Evolutionary conservation across 2,888 invertebrate genomes (phyloP).

Genomic region (Elmis aenea): DNA sequence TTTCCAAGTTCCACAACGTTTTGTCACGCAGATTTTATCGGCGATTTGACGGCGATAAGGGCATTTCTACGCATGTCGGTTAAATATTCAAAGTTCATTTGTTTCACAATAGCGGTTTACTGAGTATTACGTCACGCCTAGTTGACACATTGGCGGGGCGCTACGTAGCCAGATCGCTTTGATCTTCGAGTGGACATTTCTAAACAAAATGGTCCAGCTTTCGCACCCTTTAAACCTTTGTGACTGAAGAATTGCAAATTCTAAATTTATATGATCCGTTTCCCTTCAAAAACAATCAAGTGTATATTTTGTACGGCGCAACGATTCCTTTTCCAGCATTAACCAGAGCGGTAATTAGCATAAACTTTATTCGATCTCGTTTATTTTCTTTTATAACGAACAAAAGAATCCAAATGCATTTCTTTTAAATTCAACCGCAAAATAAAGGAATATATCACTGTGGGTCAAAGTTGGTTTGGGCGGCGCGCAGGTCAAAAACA

Average conservation of each 20-base stretch:
- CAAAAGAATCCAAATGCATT: no score
- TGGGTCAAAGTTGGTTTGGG: constrained; percentile 11
- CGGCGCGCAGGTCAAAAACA: constrained; percentile 9
- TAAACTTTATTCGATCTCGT: no score
- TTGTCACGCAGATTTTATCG: constrained; percentile 15
- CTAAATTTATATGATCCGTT: constrained; percentile 1
- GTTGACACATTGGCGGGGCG: no score
- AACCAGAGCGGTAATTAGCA: no score
- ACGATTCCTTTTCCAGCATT: no score
- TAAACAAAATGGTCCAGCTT: constrained; percentile 19
- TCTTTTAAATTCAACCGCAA: constrained; percentile 8
- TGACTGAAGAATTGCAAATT: constrained; percentile 17
- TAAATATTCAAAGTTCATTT: constrained; percentile 23
- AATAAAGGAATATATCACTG: constrained; percentile 13
- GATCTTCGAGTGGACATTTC: constrained; percentile 22
- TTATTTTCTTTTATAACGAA: no score
- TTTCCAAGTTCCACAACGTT: no score
- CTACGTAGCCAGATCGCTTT: constrained; percentile 20
- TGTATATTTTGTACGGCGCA: no score
- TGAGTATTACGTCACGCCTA: constrained; percentile 21
- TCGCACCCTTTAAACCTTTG: constrained; percentile 18
- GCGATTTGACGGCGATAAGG: constrained; percentile 21
- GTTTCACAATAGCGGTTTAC: constrained; percentile 21
- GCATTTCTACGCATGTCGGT: constrained; percentile 11
- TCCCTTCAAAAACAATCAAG: constrained; percentile 1